Evolutionary conservation across 1,140 invertebrate genomes (phyloP), one percentile per base, ranked within the genome.

Genomic region (Pseudomyrmex gracilis): DNA sequence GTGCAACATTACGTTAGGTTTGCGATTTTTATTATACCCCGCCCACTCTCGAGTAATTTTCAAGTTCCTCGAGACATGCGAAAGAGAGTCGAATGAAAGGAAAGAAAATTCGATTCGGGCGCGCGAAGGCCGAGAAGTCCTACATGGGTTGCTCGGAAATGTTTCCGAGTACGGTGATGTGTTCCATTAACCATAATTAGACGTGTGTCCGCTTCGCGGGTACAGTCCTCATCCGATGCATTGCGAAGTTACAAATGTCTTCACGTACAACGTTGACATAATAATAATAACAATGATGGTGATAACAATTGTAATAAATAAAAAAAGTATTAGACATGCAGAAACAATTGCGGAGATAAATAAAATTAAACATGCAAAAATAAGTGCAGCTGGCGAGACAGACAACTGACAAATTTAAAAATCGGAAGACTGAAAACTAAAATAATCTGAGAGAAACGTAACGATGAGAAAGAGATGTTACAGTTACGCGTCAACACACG

Each of bases 171-270:
- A 53, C n/a, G 24, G 47, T 5, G n/a, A 34, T 53, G 12, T 43
- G 24, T 10, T n/a, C 55, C 1, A 63, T 64, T 77, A 66, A 53
- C 13, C 20, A n/a, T 66, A 77, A 77, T 77, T 66, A 66, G n/a
- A 66, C 12, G n/a, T 20, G 47, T 9, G 34, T 51, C 22, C 34
- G 34, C 34, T 53, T 67, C 24, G n/a, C 3, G 13, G 2, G 15
- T 51, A 22, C 5, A 76, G 3, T n/a, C 34, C 12, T 73, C 20
- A 22, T n/a, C 61, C 20, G 8, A 7, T 77, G 9, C 24, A 67
- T 22, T 53, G 49, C 24, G 7, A 67, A 43, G 67, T 15, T 12
- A 10, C 17, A 15, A 47, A 73, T 15, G 13, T 67, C 45, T 51
- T 68, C 34, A 1, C 20, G 13, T 64, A 34, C 15, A 66, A 76